Percentiles rank a stretch among this genome's conserved stretches.
Conservation (phyloP, 1,140 invertebrate species). For the Eriocheir sinensis region DNA sequence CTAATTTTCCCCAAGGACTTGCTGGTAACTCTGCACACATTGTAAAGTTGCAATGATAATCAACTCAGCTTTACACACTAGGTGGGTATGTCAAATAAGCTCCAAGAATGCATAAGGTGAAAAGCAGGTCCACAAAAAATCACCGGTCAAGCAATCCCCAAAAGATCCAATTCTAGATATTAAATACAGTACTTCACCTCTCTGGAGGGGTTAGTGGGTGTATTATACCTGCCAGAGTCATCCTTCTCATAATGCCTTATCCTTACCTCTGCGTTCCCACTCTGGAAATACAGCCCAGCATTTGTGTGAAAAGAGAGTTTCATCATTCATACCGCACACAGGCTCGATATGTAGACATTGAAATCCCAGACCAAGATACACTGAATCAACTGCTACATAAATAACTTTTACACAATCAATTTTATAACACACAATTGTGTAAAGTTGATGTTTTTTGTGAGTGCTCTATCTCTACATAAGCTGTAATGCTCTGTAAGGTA, state of each 20-base stretch:
- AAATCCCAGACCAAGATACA: neutral
- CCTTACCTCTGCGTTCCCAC: slow-evolving; percentile 67
- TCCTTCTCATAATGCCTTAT: slow-evolving; percentile 51
- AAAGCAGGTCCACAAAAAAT: neutral
- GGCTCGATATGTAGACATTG: neutral
- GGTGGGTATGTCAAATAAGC: neutral
- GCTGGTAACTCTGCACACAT: no score
- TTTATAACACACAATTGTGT: no score
- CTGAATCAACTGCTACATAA: neutral
- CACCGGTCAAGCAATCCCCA: slow-evolving; percentile 11
- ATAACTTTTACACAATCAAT: no score
- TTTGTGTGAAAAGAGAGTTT: slow-evolving; percentile 58
- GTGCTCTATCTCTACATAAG: no score
- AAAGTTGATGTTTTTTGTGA: no score
- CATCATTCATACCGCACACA: slow-evolving; percentile 27
- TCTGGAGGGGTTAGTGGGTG: slow-evolving; percentile 57
- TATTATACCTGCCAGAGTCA: slow-evolving; percentile 51
- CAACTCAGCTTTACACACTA: no score
- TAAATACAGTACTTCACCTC: slow-evolving; percentile 63
- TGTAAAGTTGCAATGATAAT: no score
- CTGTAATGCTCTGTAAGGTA: no score
- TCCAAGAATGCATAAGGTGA: neutral
- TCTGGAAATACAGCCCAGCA: slow-evolving; percentile 69
- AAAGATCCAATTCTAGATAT: neutral
- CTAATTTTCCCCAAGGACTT: no score